Evolutionary conservation across 2,888 invertebrate species (phyloP).

Genomic region (Bugulina stolonifera): DNA sequence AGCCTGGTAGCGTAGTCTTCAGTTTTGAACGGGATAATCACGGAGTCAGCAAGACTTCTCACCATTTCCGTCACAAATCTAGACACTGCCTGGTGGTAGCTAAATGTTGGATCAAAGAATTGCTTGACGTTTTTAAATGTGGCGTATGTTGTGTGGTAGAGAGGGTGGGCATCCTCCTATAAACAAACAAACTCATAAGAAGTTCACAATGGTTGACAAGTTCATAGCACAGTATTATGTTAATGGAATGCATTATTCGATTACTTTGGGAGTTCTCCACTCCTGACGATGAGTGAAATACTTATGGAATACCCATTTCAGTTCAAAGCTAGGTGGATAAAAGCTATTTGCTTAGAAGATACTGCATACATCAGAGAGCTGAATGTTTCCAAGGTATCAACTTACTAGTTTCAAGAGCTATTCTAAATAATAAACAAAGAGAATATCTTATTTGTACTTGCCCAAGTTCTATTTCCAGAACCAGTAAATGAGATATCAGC

Average conservation of each 20-base stretch:
- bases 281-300: no score
- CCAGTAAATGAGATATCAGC: background rate
- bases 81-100: slow-evolving; percentile 47
- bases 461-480: background rate
- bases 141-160: slow-evolving; percentile 45
- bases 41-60: slow-evolving; percentile 42
- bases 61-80: slow-evolving; percentile 52
- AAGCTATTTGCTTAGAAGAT: no score
- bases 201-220: no score
- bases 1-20: slow-evolving; percentile 21
- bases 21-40: slow-evolving; percentile 47
- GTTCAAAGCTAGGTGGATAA: no score
- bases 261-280: no score
- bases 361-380: no score
- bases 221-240: no score
- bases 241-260: no score
- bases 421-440: background rate
- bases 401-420: no score
- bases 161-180: slow-evolving; percentile 34
- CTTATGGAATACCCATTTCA: no score
- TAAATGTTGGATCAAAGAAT: slow-evolving; percentile 35
- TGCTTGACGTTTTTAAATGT: slow-evolving; percentile 35
- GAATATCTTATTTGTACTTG: background rate
- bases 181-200: no score
- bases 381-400: no score